phyloP scores from a whole-genome alignment of 2,797 vertebrate species.

The Tangara arthus region DNA sequence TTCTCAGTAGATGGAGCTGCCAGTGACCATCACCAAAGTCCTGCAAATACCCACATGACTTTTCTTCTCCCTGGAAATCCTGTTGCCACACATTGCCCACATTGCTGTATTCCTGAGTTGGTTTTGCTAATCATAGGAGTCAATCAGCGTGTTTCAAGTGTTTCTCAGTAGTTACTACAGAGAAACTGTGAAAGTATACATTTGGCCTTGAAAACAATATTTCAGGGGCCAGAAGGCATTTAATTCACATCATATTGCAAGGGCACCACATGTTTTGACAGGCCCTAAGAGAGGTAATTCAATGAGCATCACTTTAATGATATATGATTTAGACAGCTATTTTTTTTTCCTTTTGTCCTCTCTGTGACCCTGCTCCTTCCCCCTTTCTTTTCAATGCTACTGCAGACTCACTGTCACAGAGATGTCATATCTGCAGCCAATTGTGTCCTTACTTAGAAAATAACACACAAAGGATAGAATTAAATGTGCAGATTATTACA shows the following conservation, averaged over 20 bases:
- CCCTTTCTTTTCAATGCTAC: constrained; percentile 14
- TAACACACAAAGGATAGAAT: not conserved
- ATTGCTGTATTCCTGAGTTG: not conserved
- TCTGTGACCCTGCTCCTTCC: constrained; percentile 53
- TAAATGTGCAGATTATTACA: not conserved
- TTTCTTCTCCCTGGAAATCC: not conserved
- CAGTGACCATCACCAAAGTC: not conserved
- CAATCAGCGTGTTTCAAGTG: not conserved
- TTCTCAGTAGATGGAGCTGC: not conserved
- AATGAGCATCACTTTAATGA: constrained; percentile 71
- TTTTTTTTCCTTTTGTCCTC: constrained; percentile 48
- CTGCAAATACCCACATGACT: rapidly evolving
- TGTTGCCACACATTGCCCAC: not conserved
- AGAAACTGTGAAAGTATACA: constrained; percentile 42
- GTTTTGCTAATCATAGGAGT: not conserved
- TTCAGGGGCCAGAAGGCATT: constrained; percentile 65
- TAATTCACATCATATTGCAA: constrained; percentile 56
- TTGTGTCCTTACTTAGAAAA: not conserved
- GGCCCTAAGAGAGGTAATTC: constrained; percentile 63
- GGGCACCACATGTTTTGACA: constrained; percentile 55
- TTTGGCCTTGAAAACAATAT: constrained; percentile 60
- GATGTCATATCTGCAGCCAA: constrained; percentile 13
- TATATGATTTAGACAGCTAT: constrained; percentile 63
- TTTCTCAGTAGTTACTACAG: constrained; percentile 14
- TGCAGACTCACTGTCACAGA: constrained; percentile 25